A percentile compares a stretch with the other conserved stretches of the same genome.
Conservation (phyloP, 2,113 vertebrate species). For the Edolisoma coerulescens region DNA sequence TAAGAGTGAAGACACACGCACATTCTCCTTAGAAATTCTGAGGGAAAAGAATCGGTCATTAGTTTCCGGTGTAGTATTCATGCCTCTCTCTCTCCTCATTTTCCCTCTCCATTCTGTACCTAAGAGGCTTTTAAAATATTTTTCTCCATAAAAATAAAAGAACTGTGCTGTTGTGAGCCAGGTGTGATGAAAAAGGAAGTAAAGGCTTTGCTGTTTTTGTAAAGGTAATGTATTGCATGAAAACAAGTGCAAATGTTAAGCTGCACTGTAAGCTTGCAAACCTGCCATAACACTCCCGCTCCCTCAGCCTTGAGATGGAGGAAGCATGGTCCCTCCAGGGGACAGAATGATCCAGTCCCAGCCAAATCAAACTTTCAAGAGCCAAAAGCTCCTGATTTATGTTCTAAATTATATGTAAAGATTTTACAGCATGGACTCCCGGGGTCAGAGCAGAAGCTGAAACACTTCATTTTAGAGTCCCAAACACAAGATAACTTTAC, state of each 20-base stretch:
- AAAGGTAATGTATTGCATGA: neutral
- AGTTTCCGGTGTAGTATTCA: neutral
- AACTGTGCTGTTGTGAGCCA: neutral
- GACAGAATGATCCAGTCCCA: neutral
- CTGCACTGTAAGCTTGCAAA: neutral
- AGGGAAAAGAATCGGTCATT: accelerated
- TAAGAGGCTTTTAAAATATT: neutral
- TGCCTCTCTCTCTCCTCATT: neutral
- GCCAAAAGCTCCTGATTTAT: neutral
- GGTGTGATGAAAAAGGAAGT: neutral
- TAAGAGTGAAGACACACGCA: neutral
- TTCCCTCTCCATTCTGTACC: neutral
- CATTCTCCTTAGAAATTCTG: neutral
- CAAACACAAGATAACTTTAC: neutral
- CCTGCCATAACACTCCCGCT: neutral
- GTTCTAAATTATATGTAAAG: neutral
- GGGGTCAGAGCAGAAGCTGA: neutral
- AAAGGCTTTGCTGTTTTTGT: neutral
- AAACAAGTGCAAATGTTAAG: neutral
- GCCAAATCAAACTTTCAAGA: neutral
- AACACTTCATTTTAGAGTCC: neutral
- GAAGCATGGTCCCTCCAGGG: neutral
- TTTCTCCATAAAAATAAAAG: neutral
- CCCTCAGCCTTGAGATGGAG: neutral
- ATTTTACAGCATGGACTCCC: neutral